Percentiles rank a stretch among this genome's conserved stretches.
These are phyloP conservation scores for Gouania willdenowi DNA, from an alignment of 2,797 vertebrate species.

Conservation along the genomic window DNA sequence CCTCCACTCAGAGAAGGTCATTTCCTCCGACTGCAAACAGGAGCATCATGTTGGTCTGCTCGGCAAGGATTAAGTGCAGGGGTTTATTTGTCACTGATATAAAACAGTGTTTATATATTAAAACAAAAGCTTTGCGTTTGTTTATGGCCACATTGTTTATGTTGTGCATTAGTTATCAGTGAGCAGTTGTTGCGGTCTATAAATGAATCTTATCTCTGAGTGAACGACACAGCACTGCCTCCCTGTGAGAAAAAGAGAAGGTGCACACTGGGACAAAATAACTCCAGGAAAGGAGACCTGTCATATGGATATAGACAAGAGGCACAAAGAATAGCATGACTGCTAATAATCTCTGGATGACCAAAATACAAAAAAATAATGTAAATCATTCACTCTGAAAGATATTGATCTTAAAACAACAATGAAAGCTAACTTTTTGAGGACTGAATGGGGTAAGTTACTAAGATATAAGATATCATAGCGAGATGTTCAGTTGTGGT, in stretches of 20 bases:
- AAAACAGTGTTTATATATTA: slow-evolving; percentile 28
- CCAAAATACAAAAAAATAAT: too few relatives aligned
- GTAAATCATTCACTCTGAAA: too few relatives aligned
- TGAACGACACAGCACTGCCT: slow-evolving; percentile 72
- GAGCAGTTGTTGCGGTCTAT: slow-evolving; percentile 9
- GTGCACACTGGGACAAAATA: slow-evolving; percentile 41
- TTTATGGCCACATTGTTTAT: slow-evolving; percentile 18
- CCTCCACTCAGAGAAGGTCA: too few relatives aligned
- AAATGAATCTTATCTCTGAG: slow-evolving; percentile 8
- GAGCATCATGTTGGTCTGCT: slow-evolving; percentile 6
- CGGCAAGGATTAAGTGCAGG: slow-evolving; percentile 1
- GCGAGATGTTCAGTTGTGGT: too few relatives aligned
- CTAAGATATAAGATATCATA: too few relatives aligned
- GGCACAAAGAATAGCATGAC: background rate
- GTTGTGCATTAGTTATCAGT: slow-evolving; percentile 36
- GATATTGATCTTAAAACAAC: too few relatives aligned
- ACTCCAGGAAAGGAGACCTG: too few relatives aligned
- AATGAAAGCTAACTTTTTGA: too few relatives aligned
- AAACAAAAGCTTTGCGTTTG: slow-evolving; percentile 21
- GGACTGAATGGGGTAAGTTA: too few relatives aligned
- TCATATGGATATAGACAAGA: too few relatives aligned
- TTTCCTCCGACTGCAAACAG: slow-evolving; percentile 1
- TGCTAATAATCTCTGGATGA: too few relatives aligned
- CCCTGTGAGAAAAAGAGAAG: slow-evolving; percentile 62
- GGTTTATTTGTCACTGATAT: slow-evolving; percentile 19